These are phyloP conservation scores for Eristalinus sepulchralis DNA, from an alignment of 2,888 invertebrate genomes.

Conservation along the genomic window DNA sequence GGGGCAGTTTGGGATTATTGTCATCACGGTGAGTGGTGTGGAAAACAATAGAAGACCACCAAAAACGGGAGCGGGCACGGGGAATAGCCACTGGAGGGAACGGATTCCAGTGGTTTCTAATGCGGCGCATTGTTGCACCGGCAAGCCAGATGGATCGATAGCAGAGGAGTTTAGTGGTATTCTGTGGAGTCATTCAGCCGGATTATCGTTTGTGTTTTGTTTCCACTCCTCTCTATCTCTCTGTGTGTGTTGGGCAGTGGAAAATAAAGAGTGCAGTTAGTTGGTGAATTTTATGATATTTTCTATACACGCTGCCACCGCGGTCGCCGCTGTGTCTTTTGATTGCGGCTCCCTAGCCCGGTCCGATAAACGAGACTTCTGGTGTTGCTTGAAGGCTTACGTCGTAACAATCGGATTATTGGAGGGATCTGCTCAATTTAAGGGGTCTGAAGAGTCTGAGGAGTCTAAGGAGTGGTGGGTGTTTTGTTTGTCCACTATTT, in stretches of 20 bases:
- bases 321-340: too few relatives aligned
- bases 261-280: background rate
- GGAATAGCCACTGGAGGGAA: background rate
- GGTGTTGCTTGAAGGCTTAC: background rate
- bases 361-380: background rate
- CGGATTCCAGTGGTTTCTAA: constrained; percentile 42
- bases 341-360: background rate
- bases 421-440: background rate
- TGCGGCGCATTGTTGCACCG: constrained; percentile 45
- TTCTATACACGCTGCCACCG: too few relatives aligned
- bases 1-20: background rate
- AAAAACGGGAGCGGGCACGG: background rate
- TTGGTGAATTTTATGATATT: background rate
- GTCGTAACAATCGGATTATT: background rate
- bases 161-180: background rate
- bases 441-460: too few relatives aligned
- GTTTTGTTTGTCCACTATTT: background rate
- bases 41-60: background rate
- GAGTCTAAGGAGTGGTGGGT: background rate
- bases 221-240: background rate
- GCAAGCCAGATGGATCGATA: background rate
- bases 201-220: background rate
- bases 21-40: background rate
- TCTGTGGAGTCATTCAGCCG: background rate
- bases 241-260: background rate